Evolutionary conservation across 2,113 vertebrate genomes (phyloP).

Genomic region (Bucco capensis): DNA sequence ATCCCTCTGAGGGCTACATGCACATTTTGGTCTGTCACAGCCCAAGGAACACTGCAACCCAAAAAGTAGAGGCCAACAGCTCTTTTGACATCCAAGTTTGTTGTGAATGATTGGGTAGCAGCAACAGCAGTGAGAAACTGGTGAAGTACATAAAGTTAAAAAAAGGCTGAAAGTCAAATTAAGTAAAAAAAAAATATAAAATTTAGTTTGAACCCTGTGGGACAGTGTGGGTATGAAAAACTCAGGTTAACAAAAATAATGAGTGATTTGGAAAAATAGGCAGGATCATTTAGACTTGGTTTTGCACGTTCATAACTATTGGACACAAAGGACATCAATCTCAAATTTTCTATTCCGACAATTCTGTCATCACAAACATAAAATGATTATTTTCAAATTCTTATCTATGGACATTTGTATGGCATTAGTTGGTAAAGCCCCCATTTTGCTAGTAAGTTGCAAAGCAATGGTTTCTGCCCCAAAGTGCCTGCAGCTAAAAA

Average conservation of each 20-base stretch:
- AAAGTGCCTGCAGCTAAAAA: neutral
- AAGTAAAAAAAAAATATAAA: neutral
- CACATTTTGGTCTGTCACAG: neutral
- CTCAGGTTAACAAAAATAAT: neutral
- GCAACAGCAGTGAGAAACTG: neutral
- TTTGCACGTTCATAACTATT: neutral
- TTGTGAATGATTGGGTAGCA: neutral
- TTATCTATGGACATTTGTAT: neutral
- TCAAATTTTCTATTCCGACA: neutral
- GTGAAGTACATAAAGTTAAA: neutral
- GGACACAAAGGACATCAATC: neutral
- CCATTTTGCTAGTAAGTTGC: neutral
- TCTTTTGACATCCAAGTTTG: neutral
- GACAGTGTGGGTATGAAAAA: neutral
- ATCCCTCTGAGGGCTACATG: neutral
- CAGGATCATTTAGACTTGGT: neutral
- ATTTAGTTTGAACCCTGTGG: neutral
- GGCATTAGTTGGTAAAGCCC: neutral
- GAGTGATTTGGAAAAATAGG: neutral
- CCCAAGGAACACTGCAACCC: neutral
- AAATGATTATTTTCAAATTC: neutral
- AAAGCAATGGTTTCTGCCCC: neutral
- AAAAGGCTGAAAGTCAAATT: neutral
- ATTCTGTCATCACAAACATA: neutral
- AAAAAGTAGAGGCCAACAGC: neutral